Evolutionary conservation across 1,140 invertebrate genomes (phyloP).

Genomic region (Neodiprion pinetum): DNA sequence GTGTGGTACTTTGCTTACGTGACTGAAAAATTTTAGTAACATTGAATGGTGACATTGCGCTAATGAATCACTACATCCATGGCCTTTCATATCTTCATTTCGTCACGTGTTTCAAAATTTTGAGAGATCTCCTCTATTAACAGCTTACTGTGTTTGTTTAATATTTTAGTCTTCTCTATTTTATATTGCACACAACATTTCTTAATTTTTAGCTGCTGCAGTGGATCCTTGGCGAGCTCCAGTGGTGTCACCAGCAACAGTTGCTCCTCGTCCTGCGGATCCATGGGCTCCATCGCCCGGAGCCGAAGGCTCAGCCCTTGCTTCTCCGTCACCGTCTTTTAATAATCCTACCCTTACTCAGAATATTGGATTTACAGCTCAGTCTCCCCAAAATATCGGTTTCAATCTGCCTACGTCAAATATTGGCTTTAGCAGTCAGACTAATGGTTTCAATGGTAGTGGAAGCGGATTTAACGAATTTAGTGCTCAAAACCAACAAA

Average conservation of each 20-base stretch:
- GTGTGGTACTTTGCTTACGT: not conserved
- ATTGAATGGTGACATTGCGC: not conserved
- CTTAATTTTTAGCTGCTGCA: conserved; percentile 41
- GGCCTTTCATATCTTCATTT: too few species aligned
- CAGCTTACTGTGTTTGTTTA: conserved; percentile 28
- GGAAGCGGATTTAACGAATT: conserved; percentile 50
- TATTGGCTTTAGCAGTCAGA: conserved; percentile 44
- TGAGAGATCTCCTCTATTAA: too few species aligned
- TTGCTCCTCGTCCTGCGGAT: conserved; percentile 50
- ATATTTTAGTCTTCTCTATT: conserved; percentile 20
- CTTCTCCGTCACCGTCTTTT: conserved; percentile 40
- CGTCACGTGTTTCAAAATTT: too few species aligned
- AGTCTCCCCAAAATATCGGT: conserved; percentile 52
- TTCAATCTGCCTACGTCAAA: conserved; percentile 49
- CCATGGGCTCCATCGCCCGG: conserved; percentile 60
- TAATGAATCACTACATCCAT: not conserved
- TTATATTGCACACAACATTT: conserved; percentile 16
- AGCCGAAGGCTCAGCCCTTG: conserved; percentile 37
- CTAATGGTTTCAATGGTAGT: conserved; percentile 54
- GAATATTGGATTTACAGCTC: conserved; percentile 43
- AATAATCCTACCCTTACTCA: conserved; percentile 44
- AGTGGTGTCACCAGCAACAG: conserved; percentile 37
- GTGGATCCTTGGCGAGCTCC: conserved; percentile 68
- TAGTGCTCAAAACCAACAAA: conserved; percentile 42
- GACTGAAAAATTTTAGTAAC: not conserved